Percentiles rank a stretch among this genome's conserved stretches.
These are phyloP conservation scores for Dascillus cervinus DNA, from an alignment of 2,888 invertebrate genomes.

Conservation along the genomic window DNA sequence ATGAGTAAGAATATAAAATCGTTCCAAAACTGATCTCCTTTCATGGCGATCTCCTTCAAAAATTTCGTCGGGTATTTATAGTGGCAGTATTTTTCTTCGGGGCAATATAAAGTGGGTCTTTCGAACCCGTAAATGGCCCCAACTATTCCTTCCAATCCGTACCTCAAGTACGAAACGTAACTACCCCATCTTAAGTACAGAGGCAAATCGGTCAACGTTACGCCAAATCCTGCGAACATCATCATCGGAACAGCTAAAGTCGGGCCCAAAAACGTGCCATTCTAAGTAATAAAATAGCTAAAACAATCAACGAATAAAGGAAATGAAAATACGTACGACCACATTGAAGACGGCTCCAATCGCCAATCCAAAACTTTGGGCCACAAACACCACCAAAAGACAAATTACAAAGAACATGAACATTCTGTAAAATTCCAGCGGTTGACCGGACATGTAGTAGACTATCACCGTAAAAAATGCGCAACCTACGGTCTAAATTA, in stretches of 20 bases:
- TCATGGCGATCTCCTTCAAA: constrained; percentile 72
- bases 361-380: constrained; percentile 87
- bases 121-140: constrained; percentile 77
- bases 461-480: constrained; percentile 64
- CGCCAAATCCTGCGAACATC: constrained; percentile 96
- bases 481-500: constrained; percentile 55
- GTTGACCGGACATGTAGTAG: constrained; percentile 88
- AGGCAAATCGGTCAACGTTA: constrained; percentile 80
- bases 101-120: constrained; percentile 68
- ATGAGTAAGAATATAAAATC: constrained; percentile 66
- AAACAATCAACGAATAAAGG: neutral
- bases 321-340: constrained; percentile 55
- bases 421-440: constrained; percentile 70
- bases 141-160: constrained; percentile 82
- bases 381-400: constrained; percentile 76
- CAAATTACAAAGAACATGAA: constrained; percentile 80
- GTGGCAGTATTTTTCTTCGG: constrained; percentile 65
- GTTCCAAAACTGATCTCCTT: constrained; percentile 73
- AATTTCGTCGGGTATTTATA: constrained; percentile 77
- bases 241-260: constrained; percentile 88
- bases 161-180: constrained; percentile 83
- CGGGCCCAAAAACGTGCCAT: constrained; percentile 91
- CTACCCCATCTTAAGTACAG: constrained; percentile 84
- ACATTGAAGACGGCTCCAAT: constrained; percentile 84
- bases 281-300: constrained; percentile 48